Base-by-base conservation (phyloP, 2,888 invertebrate species). In the Aporophyla nigra region DNA sequence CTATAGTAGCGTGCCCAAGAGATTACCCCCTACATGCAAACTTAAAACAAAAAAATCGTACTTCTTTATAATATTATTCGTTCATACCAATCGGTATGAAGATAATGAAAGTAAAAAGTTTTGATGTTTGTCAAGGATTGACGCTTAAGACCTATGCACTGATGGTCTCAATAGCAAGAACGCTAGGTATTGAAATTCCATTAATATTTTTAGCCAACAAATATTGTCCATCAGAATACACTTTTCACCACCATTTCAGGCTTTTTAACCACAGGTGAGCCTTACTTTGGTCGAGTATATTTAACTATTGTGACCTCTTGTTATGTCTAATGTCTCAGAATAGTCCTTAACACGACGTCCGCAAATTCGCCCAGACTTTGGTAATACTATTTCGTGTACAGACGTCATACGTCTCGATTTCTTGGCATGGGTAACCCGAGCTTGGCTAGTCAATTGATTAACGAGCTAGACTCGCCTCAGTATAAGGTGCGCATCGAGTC, bases 371-470 rank as follows among this genome's bases (percentile, higher is more conserved):
- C 46, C 27, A 12, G 16, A 21, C 24, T 27, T 21, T 19, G 40
- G 40, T 61, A 40, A 33, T 59, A 59, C 5, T 33, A 59, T 59
- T 24, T 40, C 5, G 21, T 21, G 6, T 59, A 33, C 19, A 58
- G 67, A 19, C 19, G n/a, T n/a, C n/a, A 40, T 43, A 27, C 43
- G 33, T 56, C n/a, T 49, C 33, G 46, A 74, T 62, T 62, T 62
- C 75, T 62, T 54, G 73, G 27, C 73, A 51, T n/a, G 27, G 27
- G 16, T 21, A 61, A 27, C 46, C 33, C 16, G 75, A 75, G 62
- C 33, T 16, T 56, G 27, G 54, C 21, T 69, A 54, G 62, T 75
- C 24, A 54, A 75, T 75, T 62, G 75, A 75, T 56, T 75, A 75
- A 75, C 46, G 43, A 54, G 33, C 54, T 54, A 62, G 46, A 56